Conservation (phyloP, 2,797 vertebrate species). For the Lophotriccus pileatus region DNA sequence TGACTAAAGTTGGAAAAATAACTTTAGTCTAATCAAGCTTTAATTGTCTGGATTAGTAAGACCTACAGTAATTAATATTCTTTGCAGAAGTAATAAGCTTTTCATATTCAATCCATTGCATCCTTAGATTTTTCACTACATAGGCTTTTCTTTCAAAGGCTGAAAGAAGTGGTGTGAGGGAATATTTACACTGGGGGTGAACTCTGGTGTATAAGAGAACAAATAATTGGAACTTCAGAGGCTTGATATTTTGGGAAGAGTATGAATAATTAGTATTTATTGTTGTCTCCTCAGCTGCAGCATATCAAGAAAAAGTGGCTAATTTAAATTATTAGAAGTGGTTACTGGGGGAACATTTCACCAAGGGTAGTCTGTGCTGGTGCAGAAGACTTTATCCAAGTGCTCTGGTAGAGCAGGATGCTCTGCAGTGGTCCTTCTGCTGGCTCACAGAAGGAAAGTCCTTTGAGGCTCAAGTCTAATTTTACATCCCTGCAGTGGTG, state of each 20-base stretch:
- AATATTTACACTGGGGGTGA: not conserved
- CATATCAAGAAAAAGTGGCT: not conserved
- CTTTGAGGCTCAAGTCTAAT: not conserved
- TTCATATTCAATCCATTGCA: not conserved
- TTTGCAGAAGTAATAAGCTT: not conserved
- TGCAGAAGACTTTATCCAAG: not conserved
- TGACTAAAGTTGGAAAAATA: slow-evolving; percentile 16
- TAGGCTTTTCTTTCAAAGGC: not conserved
- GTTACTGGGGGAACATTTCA: not conserved
- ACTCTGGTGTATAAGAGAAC: not conserved
- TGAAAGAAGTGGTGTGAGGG: not conserved
- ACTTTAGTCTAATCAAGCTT: slow-evolving; percentile 49
- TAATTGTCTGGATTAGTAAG: slow-evolving; percentile 22
- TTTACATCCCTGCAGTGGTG: not conserved
- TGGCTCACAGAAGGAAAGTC: not conserved
- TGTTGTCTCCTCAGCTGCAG: slow-evolving; percentile 21
- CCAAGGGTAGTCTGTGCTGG: not conserved
- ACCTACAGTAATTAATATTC: slow-evolving; percentile 14
- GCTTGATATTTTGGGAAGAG: not conserved
- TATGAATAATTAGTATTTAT: slow-evolving; percentile 26
- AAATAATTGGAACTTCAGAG: not conserved
- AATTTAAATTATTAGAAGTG: not conserved
- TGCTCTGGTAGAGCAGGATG: not conserved
- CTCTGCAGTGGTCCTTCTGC: not conserved
- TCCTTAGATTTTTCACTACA: not conserved